These are phyloP conservation scores for Athripsodes cinereus DNA, from an alignment of 2,888 invertebrate species.

Conservation along the genomic window DNA sequence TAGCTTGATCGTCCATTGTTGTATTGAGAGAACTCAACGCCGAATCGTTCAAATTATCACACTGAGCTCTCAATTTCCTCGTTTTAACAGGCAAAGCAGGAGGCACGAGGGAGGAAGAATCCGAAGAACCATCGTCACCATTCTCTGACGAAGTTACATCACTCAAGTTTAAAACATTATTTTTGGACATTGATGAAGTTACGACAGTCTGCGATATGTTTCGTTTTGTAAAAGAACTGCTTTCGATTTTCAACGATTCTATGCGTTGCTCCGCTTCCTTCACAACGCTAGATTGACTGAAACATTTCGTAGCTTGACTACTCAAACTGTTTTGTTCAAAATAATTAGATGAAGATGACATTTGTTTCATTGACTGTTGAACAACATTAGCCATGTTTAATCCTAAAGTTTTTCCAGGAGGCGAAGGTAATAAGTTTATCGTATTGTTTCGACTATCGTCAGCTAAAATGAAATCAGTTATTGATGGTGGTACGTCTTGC, in stretches of 20 bases:
- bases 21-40: slow-evolving; percentile 12
- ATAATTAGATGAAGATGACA: slow-evolving; percentile 18
- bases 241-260: slow-evolving; percentile 20
- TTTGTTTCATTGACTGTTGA: slow-evolving; percentile 24
- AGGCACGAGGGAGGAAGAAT: slow-evolving; percentile 34
- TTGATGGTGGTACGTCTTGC: slow-evolving; percentile 18
- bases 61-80: slow-evolving; percentile 45
- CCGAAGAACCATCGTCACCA: slow-evolving; percentile 14
- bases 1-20: slow-evolving; percentile 21
- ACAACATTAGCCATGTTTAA: slow-evolving; percentile 21
- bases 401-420: slow-evolving; percentile 9
- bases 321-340: slow-evolving; percentile 21
- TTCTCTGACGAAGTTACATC: slow-evolving; percentile 11
- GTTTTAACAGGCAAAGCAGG: slow-evolving; percentile 59
- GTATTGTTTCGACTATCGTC: slow-evolving; percentile 7
- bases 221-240: slow-evolving; percentile 15
- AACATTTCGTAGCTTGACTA: slow-evolving; percentile 10
- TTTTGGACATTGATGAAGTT: slow-evolving; percentile 8
- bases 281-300: slow-evolving; percentile 18
- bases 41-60: slow-evolving; percentile 30
- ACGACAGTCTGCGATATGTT: slow-evolving; percentile 16
- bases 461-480: slow-evolving; percentile 13
- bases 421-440: slow-evolving; percentile 11
- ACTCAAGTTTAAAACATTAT: slow-evolving; percentile 9
- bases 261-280: slow-evolving; percentile 17